Conservation (phyloP, 2,113 vertebrate species). For the Nicator chloris region DNA sequence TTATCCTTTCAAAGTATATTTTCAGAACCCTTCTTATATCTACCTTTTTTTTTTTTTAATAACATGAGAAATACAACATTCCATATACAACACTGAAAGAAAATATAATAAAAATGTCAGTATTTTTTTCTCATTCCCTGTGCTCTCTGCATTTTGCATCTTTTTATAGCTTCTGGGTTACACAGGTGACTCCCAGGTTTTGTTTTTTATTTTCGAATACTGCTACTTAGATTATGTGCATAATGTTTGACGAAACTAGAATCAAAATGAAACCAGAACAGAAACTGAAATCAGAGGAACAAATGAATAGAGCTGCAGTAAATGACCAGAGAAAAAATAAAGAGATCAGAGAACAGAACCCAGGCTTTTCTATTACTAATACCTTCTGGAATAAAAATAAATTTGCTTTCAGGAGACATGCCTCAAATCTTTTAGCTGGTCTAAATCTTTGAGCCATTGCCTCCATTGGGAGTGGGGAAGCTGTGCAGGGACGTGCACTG, state of each 20-base stretch:
- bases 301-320: neutral
- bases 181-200: neutral
- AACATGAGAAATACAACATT: neutral
- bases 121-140: neutral
- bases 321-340: neutral
- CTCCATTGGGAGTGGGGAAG: neutral
- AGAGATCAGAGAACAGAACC: neutral
- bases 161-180: neutral
- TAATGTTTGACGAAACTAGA: slow-evolving; percentile 20
- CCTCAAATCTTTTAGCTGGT: neutral
- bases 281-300: slow-evolving; percentile 33
- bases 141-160: neutral
- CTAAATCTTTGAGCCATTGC: neutral
- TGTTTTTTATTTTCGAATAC: neutral
- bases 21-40: neutral
- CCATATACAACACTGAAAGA: neutral
- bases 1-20: neutral
- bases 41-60: neutral
- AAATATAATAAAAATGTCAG: slow-evolving; percentile 11
- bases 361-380: slow-evolving; percentile 18
- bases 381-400: slow-evolving; percentile 5
- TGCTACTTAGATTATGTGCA: slow-evolving; percentile 30
- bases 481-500: rapidly evolving
- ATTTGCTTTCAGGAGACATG: neutral
- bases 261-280: slow-evolving; percentile 6